Evolutionary conservation across 2,113 vertebrate species (phyloP), one percentile per base, ranked within the genome.

Genomic region (Nothobranchius furzeri): DNA sequence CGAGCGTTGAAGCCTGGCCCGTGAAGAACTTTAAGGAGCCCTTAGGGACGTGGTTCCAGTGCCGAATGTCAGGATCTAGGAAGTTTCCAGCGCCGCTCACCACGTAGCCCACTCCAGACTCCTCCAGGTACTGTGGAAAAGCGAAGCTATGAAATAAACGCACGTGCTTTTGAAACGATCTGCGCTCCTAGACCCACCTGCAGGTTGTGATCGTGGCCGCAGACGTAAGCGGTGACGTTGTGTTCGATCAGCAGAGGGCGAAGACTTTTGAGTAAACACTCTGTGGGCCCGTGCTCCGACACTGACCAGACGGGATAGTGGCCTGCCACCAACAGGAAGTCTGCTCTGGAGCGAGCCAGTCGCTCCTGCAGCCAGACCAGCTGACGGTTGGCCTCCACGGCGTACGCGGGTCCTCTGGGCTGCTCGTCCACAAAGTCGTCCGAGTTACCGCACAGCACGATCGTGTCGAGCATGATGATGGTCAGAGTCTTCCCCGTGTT

Each of bases 221-320:
- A 94, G 64, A 97, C 70, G 81, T 95, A 98, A 10, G 95, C 95
- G 0, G 94, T 97, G 79, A 92, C 95, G 0, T 91, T 90, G 80
- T 96, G 87, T 0, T 87, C 92, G 12, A 76, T 60, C 60, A 98
- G 90, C 68, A 98, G 85, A 0, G 96, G 96, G 1, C 84, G 90
- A 20, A 98, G 75, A 0, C 78, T 78, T 40, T 83, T 83, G 58
- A 95, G 68, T n/a, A 98, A 91, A 67, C 96, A 98, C 40, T 78
- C 68, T 0, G 95, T 96, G 66, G 96, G 95, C 0, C 96, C 96
- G 0, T 98, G 96, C 66, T 95, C 93, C 0, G 94, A 96, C 51
- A 96, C 93, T 0, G 96, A 98, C 96, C 96, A 98, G 62, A 98
- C 91, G 0, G 96, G 96, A 84, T 96, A 97, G 87, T 98, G 96